Evolutionary conservation across 2,113 vertebrate genomes (phyloP), one percentile per base, ranked within the genome.

Genomic region (Corynorhinus townsendii): DNA sequence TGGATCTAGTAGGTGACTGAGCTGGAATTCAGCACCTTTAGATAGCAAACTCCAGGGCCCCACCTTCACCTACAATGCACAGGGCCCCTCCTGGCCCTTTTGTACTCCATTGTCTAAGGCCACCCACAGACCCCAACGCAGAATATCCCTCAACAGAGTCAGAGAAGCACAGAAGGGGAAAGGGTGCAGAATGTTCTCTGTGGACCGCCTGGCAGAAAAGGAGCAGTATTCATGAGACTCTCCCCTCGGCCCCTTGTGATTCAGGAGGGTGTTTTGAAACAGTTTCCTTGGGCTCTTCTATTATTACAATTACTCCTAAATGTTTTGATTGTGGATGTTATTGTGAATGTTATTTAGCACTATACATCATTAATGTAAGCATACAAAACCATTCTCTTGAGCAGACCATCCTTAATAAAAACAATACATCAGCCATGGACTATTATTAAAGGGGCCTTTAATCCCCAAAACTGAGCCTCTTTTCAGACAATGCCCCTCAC

Each of bases 321-420:
- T 35, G 83, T 91, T 95, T 90, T 94, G 92, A 95, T 72, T 89
- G 73, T 82, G 90, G 85, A 82, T 59, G 3, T 83, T 88, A 72
- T 83, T 93, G 83, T 75, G 83, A 95, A 94, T 95, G 75, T 47
- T 93, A 92, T 93, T 91, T 69, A 94, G 73, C 80, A 91, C 86
- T 90, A 2, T 5, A 90, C 47, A 73, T 88, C 68, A 92, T 28
- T 95, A 95, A 83, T 69, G 75, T n/a, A 56, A 86, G 68, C 69
- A 45, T 12, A 15, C 54, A 24, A 76, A 86, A 49, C 72, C 54
- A 16, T 89, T 86, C 77, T 96, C 79, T 38, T 15, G 26, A 93
- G 88, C 72, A 86, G 93, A 80, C 75, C 73, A 77, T 87, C 80
- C 95, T 96, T 96, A 96, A 96, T 96, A 79, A 96, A 95, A 97